Conservation (phyloP, 2,888 invertebrate genomes). For the Diarsia brunnea region DNA sequence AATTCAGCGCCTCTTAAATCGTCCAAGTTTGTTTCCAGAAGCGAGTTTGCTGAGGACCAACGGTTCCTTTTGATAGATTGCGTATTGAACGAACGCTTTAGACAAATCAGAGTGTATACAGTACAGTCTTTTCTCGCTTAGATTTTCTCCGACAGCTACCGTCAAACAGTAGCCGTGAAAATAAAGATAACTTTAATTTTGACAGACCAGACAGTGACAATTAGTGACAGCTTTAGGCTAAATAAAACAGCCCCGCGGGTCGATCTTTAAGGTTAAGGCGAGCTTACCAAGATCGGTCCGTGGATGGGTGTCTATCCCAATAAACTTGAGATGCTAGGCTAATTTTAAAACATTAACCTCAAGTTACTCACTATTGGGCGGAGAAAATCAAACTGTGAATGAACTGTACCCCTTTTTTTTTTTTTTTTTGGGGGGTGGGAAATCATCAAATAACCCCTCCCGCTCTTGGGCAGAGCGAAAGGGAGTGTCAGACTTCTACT, state of each 20-base stretch:
- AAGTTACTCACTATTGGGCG: not conserved
- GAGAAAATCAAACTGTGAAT: not conserved
- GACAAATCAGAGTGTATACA: slow-evolving; percentile 34
- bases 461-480: too few relatives aligned
- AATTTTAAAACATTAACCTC: too few relatives aligned
- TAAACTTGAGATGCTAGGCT: too few relatives aligned
- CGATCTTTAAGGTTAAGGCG: too few relatives aligned
- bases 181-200: not conserved
- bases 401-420: not conserved
- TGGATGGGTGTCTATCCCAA: too few relatives aligned
- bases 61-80: slow-evolving; percentile 63
- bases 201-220: not conserved
- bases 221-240: too few relatives aligned
- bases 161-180: rapidly evolving
- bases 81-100: slow-evolving; percentile 38
- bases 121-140: not conserved
- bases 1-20: slow-evolving; percentile 76
- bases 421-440: too few relatives aligned
- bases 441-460: too few relatives aligned
- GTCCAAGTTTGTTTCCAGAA: slow-evolving; percentile 61
- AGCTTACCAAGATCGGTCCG: too few relatives aligned
- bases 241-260: too few relatives aligned
- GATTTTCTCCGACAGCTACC: not conserved
- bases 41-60: slow-evolving; percentile 35
- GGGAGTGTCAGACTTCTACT: too few relatives aligned